Conservation (phyloP, 2,888 invertebrate species). For the Ennomos erosarius region DNA sequence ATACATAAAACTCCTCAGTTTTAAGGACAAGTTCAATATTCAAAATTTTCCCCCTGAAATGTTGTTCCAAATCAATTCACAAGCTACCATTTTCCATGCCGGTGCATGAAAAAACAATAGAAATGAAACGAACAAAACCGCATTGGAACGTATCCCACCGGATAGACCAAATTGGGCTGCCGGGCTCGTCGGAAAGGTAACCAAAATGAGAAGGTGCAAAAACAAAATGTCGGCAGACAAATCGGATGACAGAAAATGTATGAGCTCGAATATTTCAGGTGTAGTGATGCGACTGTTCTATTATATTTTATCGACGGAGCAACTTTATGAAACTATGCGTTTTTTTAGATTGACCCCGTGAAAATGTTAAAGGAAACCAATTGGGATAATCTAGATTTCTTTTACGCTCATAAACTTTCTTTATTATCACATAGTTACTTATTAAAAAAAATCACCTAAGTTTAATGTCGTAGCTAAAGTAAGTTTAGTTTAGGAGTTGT, state of each 20-base stretch:
- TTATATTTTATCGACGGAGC: not conserved
- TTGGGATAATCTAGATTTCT: too few species aligned
- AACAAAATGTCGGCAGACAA: constrained; percentile 50
- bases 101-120: not conserved
- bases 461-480: too few species aligned
- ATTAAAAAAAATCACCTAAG: too few species aligned
- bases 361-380: too few species aligned
- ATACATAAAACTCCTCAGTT: too few species aligned
- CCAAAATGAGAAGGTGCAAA: constrained; percentile 53
- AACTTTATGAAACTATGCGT: too few species aligned
- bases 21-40: too few species aligned
- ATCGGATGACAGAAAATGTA: constrained; percentile 48
- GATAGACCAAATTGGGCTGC: not conserved
- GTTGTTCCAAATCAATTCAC: not conserved
- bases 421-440: too few species aligned
- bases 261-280: constrained; percentile 38
- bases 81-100: not conserved
- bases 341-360: too few species aligned
- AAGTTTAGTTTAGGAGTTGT: too few species aligned
- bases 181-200: constrained; percentile 33
- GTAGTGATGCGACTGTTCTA: constrained; percentile 27
- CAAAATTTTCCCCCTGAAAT: not conserved
- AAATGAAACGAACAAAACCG: not conserved
- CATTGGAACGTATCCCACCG: too few species aligned
- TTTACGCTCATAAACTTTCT: too few species aligned